Conservation (phyloP, 2,113 vertebrate species). For the Melanostigma gelatinosum region DNA sequence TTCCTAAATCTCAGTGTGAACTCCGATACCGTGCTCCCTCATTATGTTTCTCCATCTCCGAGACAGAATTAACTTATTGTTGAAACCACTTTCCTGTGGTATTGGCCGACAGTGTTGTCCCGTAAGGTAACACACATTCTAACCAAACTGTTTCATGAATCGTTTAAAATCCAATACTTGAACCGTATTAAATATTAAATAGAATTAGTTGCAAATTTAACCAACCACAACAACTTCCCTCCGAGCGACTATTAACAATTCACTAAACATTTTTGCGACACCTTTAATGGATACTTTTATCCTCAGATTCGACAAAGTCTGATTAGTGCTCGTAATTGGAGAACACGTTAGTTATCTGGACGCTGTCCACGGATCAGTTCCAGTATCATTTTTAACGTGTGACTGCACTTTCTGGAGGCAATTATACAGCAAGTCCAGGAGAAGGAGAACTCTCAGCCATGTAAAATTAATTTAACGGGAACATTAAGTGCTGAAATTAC, state of each 20-base stretch:
- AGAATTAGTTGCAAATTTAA: no score
- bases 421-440: no score
- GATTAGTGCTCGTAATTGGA: not conserved
- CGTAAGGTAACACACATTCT: not conserved
- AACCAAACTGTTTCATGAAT: not conserved
- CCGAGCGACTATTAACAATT: no score
- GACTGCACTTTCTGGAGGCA: no score
- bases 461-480: not conserved
- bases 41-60: not conserved
- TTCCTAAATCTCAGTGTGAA: slow-evolving; percentile 20
- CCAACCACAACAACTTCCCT: no score
- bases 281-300: not conserved
- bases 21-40: not conserved
- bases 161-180: no score
- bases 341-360: not conserved
- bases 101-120: no score
- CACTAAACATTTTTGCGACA: not conserved
- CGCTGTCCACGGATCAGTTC: not conserved
- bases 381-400: not conserved
- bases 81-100: not conserved
- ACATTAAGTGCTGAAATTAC: not conserved
- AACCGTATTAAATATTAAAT: no score
- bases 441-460: not conserved
- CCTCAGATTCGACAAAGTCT: not conserved
- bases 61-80: not conserved